Evolutionary conservation across 1,140 invertebrate species (phyloP), one percentile per base, ranked within the genome.

Genomic region (Drosophila murphyi): DNA sequence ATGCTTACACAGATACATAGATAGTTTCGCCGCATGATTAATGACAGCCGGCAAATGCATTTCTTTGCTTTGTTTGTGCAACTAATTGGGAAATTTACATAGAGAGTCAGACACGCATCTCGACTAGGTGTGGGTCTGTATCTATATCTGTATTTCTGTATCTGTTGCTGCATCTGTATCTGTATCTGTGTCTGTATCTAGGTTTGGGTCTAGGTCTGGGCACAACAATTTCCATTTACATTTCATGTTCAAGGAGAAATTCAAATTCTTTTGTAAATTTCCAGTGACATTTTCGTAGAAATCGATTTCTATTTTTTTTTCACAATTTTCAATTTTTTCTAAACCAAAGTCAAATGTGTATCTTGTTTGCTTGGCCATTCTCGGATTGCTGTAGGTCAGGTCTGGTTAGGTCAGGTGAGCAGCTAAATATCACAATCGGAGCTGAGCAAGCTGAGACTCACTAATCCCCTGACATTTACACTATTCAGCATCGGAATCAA

Each of bases 71-170:
- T 73, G 71, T 67, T 67, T 68, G 75, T 78, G 75, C 71, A 78
- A 64, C 75, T 78, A 78, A 78, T 78, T 78, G 71, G 74, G 75
- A 78, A 74, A 78, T 78, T 73, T 78, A 74, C 75, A 78, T 74
- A 64, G 63, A 54, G 48, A 37, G 45, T 45, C 28, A 39, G 57
- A 8, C 37, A 43, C 4, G 43, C 31, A 60, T 28, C 41, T 39
- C 8, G 7, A 8, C 37, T 41, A 41, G 50, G 12, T 28, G 43
- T 52, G 47, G 47, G 61, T 20, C 28, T 8, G 28, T 39, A 10
- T 34, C 35, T 41, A 29, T 6, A n/a, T 51, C 34, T 64, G 2
- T 28, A 6, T 51, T 0, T 39, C 3, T 34, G 29, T 12, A 5
- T 55, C 8, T 62, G 47, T 5, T 20, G 20, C 20, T 20, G 20